Conservation (phyloP, 2,797 vertebrate species). For the Periophthalmus magnuspinnatus region DNA sequence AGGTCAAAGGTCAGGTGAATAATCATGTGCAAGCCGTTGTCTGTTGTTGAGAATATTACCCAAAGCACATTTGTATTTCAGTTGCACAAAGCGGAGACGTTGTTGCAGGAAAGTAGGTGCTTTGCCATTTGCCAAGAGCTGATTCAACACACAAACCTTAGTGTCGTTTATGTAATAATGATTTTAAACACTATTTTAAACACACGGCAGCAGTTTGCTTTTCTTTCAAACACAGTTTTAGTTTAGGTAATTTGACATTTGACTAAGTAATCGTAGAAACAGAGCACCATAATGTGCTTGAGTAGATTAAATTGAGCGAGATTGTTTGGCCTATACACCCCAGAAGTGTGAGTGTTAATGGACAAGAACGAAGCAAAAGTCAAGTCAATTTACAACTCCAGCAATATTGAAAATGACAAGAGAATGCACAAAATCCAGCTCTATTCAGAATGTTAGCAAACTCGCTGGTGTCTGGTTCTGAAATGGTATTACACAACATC, state of each 20-base stretch:
- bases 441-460: neutral
- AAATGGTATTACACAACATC: conserved; percentile 28
- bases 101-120: neutral
- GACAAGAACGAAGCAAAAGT: no score
- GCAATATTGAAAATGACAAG: no score
- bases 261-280: no score
- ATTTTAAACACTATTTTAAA: no score
- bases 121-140: neutral
- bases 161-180: no score
- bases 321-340: no score
- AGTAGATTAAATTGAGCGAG: neutral
- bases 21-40: neutral
- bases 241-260: no score
- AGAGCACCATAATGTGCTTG: neutral
- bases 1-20: conserved; percentile 22
- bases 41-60: neutral
- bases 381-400: neutral
- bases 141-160: neutral
- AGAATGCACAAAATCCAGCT: neutral
- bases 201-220: no score
- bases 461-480: neutral
- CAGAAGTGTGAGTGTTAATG: no score
- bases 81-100: neutral
- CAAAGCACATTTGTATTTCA: neutral
- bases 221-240: no score